Conservation (phyloP, 2,888 invertebrate genomes). For the Netelia melanura region DNA sequence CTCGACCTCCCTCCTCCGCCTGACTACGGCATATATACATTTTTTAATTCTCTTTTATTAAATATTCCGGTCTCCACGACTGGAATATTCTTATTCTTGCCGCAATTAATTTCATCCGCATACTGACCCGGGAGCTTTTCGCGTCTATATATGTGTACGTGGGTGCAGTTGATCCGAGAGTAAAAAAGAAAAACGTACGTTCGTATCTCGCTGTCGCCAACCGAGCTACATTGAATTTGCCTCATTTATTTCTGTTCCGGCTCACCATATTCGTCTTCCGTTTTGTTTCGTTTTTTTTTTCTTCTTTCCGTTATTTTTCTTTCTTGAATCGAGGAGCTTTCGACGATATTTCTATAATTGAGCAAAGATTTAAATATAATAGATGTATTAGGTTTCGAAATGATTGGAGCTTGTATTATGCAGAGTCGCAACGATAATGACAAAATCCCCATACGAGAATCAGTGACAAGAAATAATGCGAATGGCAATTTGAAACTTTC, state of each 20-base stretch:
- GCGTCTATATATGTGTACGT: background rate
- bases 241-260: conserved; percentile 16
- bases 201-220: conserved; percentile 17
- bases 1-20: conserved; percentile 13
- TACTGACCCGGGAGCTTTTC: background rate
- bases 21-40: background rate
- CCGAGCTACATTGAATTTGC: conserved; percentile 10
- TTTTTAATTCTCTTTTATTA: conserved; percentile 23
- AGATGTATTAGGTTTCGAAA: background rate
- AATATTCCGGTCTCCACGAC: conserved; percentile 37
- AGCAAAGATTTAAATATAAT: background rate
- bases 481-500: too few relatives aligned
- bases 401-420: background rate
- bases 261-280: background rate
- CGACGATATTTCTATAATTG: background rate
- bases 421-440: background rate
- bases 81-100: conserved; percentile 32
- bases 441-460: background rate
- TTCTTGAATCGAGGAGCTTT: background rate
- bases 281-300: too few relatives aligned
- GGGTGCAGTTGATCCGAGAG: background rate
- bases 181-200: conserved; percentile 16
- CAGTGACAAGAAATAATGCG: too few relatives aligned
- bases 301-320: background rate
- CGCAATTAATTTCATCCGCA: conserved; percentile 42